Evolutionary conservation across 2,113 vertebrate genomes (phyloP), one percentile per base, ranked within the genome.

Genomic region (Benitochromis conjunctus): DNA sequence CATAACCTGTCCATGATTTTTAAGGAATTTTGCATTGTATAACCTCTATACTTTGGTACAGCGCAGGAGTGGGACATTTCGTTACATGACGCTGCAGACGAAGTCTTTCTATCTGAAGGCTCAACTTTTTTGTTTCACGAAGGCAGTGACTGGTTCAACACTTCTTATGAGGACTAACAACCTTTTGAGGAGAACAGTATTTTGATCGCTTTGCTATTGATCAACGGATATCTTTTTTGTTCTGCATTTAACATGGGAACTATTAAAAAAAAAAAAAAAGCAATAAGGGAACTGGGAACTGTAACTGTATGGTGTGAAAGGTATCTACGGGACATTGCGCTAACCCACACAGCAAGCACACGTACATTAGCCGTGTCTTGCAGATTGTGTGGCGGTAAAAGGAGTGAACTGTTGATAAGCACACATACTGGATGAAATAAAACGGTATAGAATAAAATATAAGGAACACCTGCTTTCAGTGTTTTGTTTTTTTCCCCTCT

Each of bases 381-480:
- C 80, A 74, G 36, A 83, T 85, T 81, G 85, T 91, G 93, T 86
- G 85, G 64, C 48, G 31, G 66, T 81, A 74, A 90, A 89, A 84
- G 69, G 84, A 90, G 77, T 58, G 85, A 88, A 91, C 91, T 94
- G 92, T 95, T 76, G 84, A 96, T 94, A 96, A 97, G 96, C 96
- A 96, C 95, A 96, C 92, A 83, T 94, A 94, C 94, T 95, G 94
- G 95, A 95, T 96, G 87, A 94, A 95, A 95, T 95, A 90, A 94
- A 91, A 91, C 51, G 82, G 81, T 95, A 95, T 94, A 89, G 92
- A 96, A 96, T 96, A 96, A 96, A 96, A 91, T 90, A 92, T 93
- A 83, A 91, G 87, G 36, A 90, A 93, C 60, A 87, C 64, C 62
- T 88, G 55, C 31, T 79, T 74, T 48, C 48, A 88, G 86, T 94